Conservation (phyloP, 2,113 vertebrate species). For the Formicarius rufipectus region DNA sequence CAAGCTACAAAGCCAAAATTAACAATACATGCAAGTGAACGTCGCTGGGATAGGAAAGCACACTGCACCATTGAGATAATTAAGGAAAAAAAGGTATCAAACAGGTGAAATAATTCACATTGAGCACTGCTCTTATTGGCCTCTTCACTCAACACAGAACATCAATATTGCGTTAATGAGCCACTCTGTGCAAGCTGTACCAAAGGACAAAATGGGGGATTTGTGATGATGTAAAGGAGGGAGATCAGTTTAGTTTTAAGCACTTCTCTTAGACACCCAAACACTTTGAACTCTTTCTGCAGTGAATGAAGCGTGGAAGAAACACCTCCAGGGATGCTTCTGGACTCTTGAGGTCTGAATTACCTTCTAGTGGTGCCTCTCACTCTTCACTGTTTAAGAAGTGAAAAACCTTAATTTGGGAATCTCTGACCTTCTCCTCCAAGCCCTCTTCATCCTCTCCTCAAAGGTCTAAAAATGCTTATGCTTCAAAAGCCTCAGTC, state of each 20-base stretch:
- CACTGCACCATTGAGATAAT: background rate
- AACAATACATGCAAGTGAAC: background rate
- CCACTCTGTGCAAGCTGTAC: background rate
- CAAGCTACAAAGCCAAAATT: slow-evolving; percentile 37
- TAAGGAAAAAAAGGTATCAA: slow-evolving; percentile 5
- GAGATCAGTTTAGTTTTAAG: background rate
- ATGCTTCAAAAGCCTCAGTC: background rate
- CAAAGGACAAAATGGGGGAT: background rate
- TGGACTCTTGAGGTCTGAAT: background rate
- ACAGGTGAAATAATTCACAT: background rate
- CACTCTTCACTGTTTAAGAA: background rate
- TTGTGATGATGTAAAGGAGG: background rate
- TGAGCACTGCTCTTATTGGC: background rate
- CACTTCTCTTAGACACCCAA: background rate
- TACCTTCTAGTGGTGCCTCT: background rate
- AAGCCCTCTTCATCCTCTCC: background rate
- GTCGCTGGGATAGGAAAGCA: slow-evolving; percentile 4
- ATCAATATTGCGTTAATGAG: background rate
- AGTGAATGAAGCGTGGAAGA: background rate
- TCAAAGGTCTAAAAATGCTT: background rate
- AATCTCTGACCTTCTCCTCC: background rate
- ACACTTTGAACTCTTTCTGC: background rate
- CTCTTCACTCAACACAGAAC: slow-evolving; percentile 2
- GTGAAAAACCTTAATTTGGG: background rate
- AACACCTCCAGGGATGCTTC: background rate